Evolutionary conservation across 2,888 invertebrate species (phyloP).

Genomic region (Sthenelais limicola): DNA sequence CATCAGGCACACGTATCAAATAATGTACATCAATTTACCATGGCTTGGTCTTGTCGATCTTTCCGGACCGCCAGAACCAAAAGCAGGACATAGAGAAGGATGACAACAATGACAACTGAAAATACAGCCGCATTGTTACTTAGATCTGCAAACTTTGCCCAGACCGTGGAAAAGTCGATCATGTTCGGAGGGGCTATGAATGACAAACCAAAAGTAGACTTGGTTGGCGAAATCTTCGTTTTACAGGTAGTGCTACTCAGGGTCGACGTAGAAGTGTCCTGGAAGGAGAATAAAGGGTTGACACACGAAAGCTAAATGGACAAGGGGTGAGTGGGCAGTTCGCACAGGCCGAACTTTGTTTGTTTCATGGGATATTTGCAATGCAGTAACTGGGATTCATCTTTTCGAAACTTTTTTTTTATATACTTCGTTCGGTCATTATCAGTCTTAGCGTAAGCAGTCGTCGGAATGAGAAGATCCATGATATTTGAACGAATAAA

Average conservation of each 20-base stretch:
- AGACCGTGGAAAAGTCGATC: slow-evolving; percentile 69
- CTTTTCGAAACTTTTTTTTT: too few species aligned
- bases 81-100: slow-evolving; percentile 63
- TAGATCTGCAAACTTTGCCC: slow-evolving; percentile 67
- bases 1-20: too few species aligned
- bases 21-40: too few species aligned
- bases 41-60: slow-evolving; percentile 62
- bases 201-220: slow-evolving; percentile 4
- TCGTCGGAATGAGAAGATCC: too few species aligned
- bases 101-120: slow-evolving; percentile 61
- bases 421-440: too few species aligned
- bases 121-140: slow-evolving; percentile 68
- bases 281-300: too few species aligned
- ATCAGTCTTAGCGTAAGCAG: too few species aligned
- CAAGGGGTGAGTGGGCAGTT: too few species aligned
- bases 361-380: too few species aligned
- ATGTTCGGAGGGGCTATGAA: slow-evolving; percentile 68
- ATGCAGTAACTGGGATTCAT: too few species aligned
- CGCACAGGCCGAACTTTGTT: neutral
- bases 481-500: too few species aligned
- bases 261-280: neutral
- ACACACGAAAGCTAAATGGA: too few species aligned
- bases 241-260: slow-evolving; percentile 17
- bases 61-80: slow-evolving; percentile 62
- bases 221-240: neutral